Conservation (phyloP, 2,113 vertebrate species). For the Aspidoscelis tigris region DNA sequence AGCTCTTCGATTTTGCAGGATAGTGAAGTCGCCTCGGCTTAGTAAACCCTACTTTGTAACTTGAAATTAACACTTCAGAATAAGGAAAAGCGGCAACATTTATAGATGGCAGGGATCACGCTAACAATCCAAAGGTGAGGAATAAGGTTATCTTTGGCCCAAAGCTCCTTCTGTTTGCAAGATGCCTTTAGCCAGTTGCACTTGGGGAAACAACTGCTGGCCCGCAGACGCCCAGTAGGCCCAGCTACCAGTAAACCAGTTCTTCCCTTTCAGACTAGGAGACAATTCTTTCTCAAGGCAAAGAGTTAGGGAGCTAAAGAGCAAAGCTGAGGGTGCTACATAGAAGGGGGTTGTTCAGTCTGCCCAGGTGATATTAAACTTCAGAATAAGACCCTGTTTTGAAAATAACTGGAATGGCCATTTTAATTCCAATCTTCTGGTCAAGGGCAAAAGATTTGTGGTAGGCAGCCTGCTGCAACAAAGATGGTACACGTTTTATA, state of each 20-base stretch:
- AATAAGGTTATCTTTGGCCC: slow-evolving; percentile 49
- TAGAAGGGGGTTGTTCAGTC: background rate
- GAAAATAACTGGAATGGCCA: background rate
- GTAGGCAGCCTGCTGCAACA: background rate
- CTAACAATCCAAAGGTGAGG: slow-evolving; percentile 54
- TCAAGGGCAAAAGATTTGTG: background rate
- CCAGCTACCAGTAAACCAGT: background rate
- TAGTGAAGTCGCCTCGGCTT: background rate
- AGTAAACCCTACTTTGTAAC: slow-evolving; percentile 26
- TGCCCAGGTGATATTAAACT: background rate
- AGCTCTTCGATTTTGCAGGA: slow-evolving; percentile 45
- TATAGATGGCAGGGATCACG: slow-evolving; percentile 45
- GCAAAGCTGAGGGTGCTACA: background rate
- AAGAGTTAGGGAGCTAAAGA: background rate
- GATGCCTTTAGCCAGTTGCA: slow-evolving; percentile 34
- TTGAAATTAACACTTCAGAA: slow-evolving; percentile 42
- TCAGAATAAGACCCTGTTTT: background rate
- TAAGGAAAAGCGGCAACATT: slow-evolving; percentile 49
- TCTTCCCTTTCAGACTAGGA: background rate
- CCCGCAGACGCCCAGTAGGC: background rate
- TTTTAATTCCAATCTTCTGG: background rate
- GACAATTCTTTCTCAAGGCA: background rate
- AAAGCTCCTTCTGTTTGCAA: slow-evolving; percentile 43
- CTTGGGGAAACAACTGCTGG: slow-evolving; percentile 21
- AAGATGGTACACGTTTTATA: background rate